Base-by-base conservation (phyloP, 2,797 vertebrate genomes). In the Myotis vivesi region DNA sequence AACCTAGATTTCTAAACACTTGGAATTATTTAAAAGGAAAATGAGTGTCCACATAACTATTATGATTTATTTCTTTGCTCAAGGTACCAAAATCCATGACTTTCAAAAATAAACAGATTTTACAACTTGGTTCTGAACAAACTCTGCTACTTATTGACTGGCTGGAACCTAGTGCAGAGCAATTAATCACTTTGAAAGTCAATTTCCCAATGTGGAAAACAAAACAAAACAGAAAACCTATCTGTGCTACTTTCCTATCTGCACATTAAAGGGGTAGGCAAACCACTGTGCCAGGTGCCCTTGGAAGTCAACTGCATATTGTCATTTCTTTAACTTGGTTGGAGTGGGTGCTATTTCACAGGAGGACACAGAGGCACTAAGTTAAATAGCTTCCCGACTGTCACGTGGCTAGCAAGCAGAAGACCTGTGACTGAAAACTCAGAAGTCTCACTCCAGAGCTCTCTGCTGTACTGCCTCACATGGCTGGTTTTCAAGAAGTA, bases 51-150 rank as follows among this genome's bases (percentile, higher is more conserved):
- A 75, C 8, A 13, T 73, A 46, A 76, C 25, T 62, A 11, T 57
- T 49, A 69, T 16, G 33, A 33, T 82, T 87, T 84, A 66, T 83
- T 88, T 81, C 73, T 87, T 84, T n/a, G 69, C 66, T 13, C 11
- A 69, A 72, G 30, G 20, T 53, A 8, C 38, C 72, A 49, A 85
- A 94, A 77, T 66, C 36, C 25, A 87, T 62, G 23, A 51, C 33
- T 94, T 96, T 93, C 30, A 89, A 73, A 87, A 95, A 76, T 80
- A 64, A 95, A 95, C 12, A 71, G 57, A 84, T 94, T 87, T 87
- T 88, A 77, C 38, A 91, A n/a, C 41, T 76, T 1, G 8, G 23
- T 62, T 36, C 53, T 89, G 36, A 92, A 33, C 28, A 69, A 62
- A 38, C 6, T 41, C 83, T 79, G 62, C n/a, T 62, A 49, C 83